Base-by-base conservation (phyloP, 2,888 invertebrate genomes). In the Polylopha cassiicola region DNA sequence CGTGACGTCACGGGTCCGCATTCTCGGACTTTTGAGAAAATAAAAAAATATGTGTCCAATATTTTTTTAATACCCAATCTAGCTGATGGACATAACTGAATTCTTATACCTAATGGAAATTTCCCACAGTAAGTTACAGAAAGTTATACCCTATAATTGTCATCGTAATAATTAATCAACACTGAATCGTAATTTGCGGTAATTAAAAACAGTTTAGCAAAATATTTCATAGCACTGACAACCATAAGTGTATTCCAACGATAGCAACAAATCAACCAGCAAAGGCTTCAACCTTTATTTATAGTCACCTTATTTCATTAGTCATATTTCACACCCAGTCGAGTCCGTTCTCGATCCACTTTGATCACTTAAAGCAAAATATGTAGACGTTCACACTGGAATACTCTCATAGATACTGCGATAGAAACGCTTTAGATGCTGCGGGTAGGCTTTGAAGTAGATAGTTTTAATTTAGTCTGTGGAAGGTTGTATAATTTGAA, bases 251-350 rank as follows among this genome's bases (percentile, higher is more conserved):
- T 30, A 21, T 41, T 41, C 41, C 26, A n/a, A n/a, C n/a, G n/a
- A n/a, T 23, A 29, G 41, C 29, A 41, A 45, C 36, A 47, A 43
- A 45, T 39, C 31, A 18, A 14, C 23, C 33, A 37, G 32, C 31
- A 39, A 29, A 28, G 14, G 37, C 34, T 37, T 43, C 33, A 32
- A 38, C 30, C 30, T 47, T 30, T 39, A 39, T 39, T 29, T 39
- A 33, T 30, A 47, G 43, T 46, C 46, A 39, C 45, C 46, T 48
- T 47, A 53, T 50, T 50, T 50, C 44, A 51, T 50, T 50, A 50
- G 46, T 46, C 44, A 51, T 55, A 53, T 53, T 55, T 55, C 51
- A 53, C 47, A 45, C 47, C 45, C 39, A 47, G 37, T 44, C 43
- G 44, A 16, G 37, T 29, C 31, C 27, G 37, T 39, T 45, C 39